Conservation (phyloP, 2,797 vertebrate genomes). For the Nasua narica region DNA sequence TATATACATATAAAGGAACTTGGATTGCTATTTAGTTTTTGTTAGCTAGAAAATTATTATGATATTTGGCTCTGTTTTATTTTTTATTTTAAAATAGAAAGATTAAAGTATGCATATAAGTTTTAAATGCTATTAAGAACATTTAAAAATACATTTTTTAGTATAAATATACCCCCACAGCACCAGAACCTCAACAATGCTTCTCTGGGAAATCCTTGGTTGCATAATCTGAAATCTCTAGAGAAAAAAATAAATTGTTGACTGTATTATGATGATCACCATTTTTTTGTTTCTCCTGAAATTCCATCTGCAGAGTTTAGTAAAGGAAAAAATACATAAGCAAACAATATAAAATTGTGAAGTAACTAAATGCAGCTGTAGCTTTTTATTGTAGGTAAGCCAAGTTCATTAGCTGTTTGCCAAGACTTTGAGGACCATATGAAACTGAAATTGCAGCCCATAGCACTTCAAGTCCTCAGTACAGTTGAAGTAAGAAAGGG, state of each 20-base stretch:
- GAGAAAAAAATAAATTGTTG: neutral
- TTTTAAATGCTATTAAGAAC: neutral
- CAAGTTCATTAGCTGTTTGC: neutral
- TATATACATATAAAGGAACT: neutral
- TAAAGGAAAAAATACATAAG: neutral
- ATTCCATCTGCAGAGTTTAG: neutral
- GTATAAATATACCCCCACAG: neutral
- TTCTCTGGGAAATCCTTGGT: neutral
- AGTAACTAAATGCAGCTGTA: neutral
- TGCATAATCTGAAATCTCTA: conserved; percentile 4
- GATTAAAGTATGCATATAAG: neutral
- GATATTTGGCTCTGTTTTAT: neutral
- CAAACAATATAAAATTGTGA: neutral
- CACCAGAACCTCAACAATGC: neutral
- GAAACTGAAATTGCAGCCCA: neutral
- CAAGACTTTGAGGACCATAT: neutral
- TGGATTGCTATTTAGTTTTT: neutral
- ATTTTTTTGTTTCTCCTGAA: conserved; percentile 13
- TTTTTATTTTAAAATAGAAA: neutral
- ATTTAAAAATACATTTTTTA: neutral
- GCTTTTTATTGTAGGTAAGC: neutral
- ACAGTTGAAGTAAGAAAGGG: neutral
- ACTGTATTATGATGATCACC: neutral
- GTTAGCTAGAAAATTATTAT: neutral
- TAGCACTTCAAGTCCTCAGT: neutral